These are phyloP conservation scores for Vultur gryphus DNA, from an alignment of 2,797 vertebrate species.

Conservation along the genomic window DNA sequence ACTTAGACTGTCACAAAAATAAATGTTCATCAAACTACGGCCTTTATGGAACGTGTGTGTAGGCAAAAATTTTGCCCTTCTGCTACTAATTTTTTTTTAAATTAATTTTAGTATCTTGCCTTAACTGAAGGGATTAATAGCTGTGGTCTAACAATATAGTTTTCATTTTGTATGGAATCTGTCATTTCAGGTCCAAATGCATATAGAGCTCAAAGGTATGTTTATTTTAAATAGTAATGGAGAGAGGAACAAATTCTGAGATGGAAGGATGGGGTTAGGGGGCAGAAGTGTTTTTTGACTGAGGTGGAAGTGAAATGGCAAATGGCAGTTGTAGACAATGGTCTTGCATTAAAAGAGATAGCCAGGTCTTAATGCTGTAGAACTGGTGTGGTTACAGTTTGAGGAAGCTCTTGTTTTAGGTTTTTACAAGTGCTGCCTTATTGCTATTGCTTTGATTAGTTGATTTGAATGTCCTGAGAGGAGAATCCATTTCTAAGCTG, in stretches of 20 bases:
- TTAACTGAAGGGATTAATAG: neutral
- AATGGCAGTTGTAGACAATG: neutral
- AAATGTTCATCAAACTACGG: neutral
- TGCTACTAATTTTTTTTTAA: accelerated
- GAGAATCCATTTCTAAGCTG: neutral
- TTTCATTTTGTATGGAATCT: neutral
- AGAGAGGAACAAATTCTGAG: neutral
- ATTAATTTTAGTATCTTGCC: neutral
- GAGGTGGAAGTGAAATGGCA: neutral
- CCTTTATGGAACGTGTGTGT: neutral
- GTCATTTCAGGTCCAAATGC: neutral
- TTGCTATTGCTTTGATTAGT: neutral
- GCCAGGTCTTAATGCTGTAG: neutral
- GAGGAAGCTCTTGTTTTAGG: neutral
- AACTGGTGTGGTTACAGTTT: neutral
- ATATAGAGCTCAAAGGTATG: neutral
- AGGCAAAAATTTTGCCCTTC: neutral
- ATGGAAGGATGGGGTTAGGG: neutral
- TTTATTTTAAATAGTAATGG: neutral
- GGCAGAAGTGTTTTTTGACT: neutral
- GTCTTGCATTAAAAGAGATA: neutral
- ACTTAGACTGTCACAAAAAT: neutral
- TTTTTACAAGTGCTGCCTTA: neutral
- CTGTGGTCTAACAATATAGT: neutral
- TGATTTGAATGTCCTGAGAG: neutral